Conservation (phyloP, 2,888 invertebrate species). For the Blastobasis adustella region DNA sequence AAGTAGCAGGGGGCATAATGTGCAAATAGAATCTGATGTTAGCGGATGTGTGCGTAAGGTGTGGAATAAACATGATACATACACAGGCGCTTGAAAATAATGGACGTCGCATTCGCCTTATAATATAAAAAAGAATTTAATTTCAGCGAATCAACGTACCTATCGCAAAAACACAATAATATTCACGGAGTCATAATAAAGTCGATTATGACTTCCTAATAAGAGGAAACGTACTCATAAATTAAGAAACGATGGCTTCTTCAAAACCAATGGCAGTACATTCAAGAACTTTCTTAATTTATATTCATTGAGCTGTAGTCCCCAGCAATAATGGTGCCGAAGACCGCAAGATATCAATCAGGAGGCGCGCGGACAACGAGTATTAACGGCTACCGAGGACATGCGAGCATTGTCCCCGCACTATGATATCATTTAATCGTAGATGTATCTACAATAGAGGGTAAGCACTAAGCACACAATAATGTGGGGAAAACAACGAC, state of each 20-base stretch:
- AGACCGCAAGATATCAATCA: slow-evolving; percentile 42
- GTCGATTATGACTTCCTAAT: neutral
- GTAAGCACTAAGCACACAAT: neutral
- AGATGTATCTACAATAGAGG: neutral
- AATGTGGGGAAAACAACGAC: slow-evolving; percentile 9
- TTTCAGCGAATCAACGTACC: too few relatives aligned
- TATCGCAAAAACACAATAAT: too few relatives aligned
- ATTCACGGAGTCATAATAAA: too few relatives aligned
- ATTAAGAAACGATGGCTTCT: neutral
- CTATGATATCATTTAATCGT: neutral
- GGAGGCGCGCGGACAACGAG: slow-evolving; percentile 31
- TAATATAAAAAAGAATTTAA: too few relatives aligned
- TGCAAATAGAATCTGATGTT: slow-evolving; percentile 4
- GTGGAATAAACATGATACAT: neutral
- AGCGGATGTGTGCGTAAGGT: neutral
- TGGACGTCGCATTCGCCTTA: too few relatives aligned
- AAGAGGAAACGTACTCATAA: neutral
- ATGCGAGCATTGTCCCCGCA: slow-evolving; percentile 16
- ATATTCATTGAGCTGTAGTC: slow-evolving; percentile 43
- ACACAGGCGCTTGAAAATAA: too few relatives aligned
- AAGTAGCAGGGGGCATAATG: slow-evolving; percentile 10
- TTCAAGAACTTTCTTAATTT: slow-evolving; percentile 39
- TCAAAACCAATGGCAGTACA: neutral
- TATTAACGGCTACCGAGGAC: slow-evolving; percentile 18
- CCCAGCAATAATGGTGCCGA: slow-evolving; percentile 36